phyloP scores from a whole-genome alignment of 2,797 vertebrate species.

The Salarias fasciatus region DNA sequence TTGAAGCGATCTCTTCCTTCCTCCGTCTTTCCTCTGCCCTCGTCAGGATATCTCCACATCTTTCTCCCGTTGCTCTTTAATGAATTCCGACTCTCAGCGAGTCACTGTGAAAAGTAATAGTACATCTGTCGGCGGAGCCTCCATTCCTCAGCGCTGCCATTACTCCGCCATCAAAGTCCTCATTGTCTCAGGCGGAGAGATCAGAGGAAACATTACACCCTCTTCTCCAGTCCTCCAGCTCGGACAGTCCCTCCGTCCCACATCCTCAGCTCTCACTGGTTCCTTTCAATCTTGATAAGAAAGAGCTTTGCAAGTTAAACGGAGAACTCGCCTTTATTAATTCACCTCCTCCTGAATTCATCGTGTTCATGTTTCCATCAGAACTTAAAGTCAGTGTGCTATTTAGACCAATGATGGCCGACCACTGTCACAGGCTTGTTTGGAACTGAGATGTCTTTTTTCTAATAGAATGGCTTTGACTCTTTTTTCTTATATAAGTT shows the following conservation, averaged over 20 bases:
- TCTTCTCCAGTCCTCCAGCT: conserved; percentile 25
- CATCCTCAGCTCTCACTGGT: conserved; percentile 7
- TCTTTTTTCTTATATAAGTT: no score
- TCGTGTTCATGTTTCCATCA: neutral
- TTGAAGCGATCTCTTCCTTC: conserved; percentile 18
- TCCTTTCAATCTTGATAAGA: conserved; percentile 18
- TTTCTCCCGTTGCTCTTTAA: conserved; percentile 45
- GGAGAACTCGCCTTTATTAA: conserved; percentile 24
- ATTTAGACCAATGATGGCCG: no score
- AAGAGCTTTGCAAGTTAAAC: conserved; percentile 34
- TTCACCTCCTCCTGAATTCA: conserved; percentile 7
- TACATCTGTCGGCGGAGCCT: conserved; percentile 45
- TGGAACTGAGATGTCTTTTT: no score
- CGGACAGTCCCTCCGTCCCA: conserved; percentile 25
- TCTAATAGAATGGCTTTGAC: no score
- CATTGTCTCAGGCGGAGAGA: conserved; percentile 63
- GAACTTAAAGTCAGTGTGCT: no score
- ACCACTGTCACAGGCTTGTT: no score
- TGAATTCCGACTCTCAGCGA: conserved; percentile 55
- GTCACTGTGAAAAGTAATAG: conserved; percentile 55
- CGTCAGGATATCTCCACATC: conserved; percentile 13
- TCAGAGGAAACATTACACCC: conserved; percentile 58
- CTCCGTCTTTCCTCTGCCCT: conserved; percentile 3
- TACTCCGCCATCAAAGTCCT: conserved; percentile 65
- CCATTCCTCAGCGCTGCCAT: conserved; percentile 49